Percentiles rank a stretch among this genome's conserved stretches.
Conservation (phyloP, 2,113 vertebrate genomes). For the Pseudonaja textilis region DNA sequence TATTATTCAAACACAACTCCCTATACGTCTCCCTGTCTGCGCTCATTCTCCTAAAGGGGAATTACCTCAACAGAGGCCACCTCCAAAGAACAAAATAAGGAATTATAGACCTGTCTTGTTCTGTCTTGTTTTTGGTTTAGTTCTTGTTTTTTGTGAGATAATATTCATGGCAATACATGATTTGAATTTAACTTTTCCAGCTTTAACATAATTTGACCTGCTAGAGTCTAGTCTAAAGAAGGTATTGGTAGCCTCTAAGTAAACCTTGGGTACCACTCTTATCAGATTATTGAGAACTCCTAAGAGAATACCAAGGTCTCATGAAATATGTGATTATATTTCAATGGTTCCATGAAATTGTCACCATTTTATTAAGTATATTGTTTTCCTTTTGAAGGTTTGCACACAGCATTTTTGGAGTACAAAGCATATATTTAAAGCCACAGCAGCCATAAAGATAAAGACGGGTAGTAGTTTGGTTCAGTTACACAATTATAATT, state of each 20-base stretch:
- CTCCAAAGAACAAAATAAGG: background rate
- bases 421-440: background rate
- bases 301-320: background rate
- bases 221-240: background rate
- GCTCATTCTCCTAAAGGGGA: too few relatives aligned
- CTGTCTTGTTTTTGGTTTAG: constrained; percentile 11
- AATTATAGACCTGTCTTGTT: constrained; percentile 20
- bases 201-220: background rate
- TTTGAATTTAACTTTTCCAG: background rate
- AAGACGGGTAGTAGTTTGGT: background rate
- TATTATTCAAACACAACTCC: too few relatives aligned
- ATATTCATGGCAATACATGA: background rate
- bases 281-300: background rate
- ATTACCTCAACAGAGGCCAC: constrained; percentile 6
- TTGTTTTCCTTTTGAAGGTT: background rate
- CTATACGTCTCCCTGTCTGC: too few relatives aligned
- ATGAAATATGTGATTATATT: background rate
- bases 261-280: background rate
- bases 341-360: background rate
- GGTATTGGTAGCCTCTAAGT: background rate
- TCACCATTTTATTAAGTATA: background rate
- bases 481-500: background rate
- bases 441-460: background rate
- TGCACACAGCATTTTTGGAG: background rate
- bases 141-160: background rate